Evolutionary conservation across 2,113 vertebrate species (phyloP), one percentile per base, ranked within the genome.

Genomic region (Heptranchias perlo): DNA sequence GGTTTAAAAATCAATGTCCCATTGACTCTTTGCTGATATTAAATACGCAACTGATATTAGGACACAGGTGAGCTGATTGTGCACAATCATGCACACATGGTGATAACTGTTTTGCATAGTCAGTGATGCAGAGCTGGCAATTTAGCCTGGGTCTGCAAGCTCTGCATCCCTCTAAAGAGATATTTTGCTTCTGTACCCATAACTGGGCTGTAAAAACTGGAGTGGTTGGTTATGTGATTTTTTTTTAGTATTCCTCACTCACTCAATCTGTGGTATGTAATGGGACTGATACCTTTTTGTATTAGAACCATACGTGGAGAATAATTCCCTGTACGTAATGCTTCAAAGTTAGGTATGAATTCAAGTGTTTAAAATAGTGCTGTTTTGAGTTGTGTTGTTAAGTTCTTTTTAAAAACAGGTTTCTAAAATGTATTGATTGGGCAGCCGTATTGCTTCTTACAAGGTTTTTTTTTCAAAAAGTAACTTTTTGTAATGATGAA

Each of bases 401-500:
- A n/a, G 0, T 28, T 11, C 31, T 52, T 8, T 54, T n/a, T n/a
- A 61, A 62, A 61, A 62, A 23, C 16, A 93, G 18, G 35, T 54
- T 61, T 58, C 31, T 35, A 91, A n/a, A 58, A 58, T 35, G 52
- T 8, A 39, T 62, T 93, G 23, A 47, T 61, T 6, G 14, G 25
- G 61, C 87, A 16, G 61, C 13, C 11, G 61, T 86, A 86, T 58
- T 92, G 89, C 54, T 61, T 14, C 28, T 62, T 62, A 23, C 89
- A 39, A 62, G 21, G 31, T 39, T n/a, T 93, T 39, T 91, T 58
- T 31, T 82, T 16, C 6, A 54, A 82, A n/a, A 39, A 93, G 28
- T 92, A 92, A 62, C 54, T 61, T 58, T 91, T 58, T 91, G 89
- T 21, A 92, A 92, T 54, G 23, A 94, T 67, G 61, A 64, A 47